Base-by-base conservation (phyloP, 2,113 vertebrate genomes). In the Nicator chloris region DNA sequence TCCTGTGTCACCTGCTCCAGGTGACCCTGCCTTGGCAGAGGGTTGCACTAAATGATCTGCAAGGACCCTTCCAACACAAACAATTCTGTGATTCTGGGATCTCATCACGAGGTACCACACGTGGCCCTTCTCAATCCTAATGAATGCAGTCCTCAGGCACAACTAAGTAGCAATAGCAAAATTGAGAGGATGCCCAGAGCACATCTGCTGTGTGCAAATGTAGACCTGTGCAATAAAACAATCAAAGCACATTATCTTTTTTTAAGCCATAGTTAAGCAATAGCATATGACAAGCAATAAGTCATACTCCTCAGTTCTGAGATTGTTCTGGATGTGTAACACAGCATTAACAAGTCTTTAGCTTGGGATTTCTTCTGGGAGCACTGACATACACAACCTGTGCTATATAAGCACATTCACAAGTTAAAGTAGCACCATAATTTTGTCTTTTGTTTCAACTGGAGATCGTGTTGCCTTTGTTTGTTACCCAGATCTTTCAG, bases 141-240 rank as follows among this genome's bases (percentile, higher is more conserved):
- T 4, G 15, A 3, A 0, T 40, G 44, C 0, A 2, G 9, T 35
- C 68, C 53, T 72, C 44, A 51, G 53, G 57, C 63, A 79, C 15
- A 45, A 13, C 5, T 24, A 42, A 63, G 4, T 26, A 37, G 40
- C 27, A 35, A 35, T 3, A 82, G 9, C 17, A 57, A 82, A 33
- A 22, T 2, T 5, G 18, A 53, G 35, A 5, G 14, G 24, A 12
- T 4, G 5, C 42, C 50, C 63, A 33, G 54, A 78, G 12, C 42
- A 17, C 13, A 49, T 18, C 22, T 61, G 15, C 37, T 23, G 12
- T 50, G 21, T 54, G 81, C 0, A 0, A 70, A 59, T 13, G 37
- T n/a, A 68, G 51, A 47, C 16, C 19, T 59, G 10, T 63, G 30
- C 37, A 63, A 19, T 44, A 42, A 73, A 26, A 44, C 8, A 31